These are phyloP conservation scores for Drosophila seguyi DNA, from an alignment of 1,140 invertebrate genomes.

Conservation along the genomic window DNA sequence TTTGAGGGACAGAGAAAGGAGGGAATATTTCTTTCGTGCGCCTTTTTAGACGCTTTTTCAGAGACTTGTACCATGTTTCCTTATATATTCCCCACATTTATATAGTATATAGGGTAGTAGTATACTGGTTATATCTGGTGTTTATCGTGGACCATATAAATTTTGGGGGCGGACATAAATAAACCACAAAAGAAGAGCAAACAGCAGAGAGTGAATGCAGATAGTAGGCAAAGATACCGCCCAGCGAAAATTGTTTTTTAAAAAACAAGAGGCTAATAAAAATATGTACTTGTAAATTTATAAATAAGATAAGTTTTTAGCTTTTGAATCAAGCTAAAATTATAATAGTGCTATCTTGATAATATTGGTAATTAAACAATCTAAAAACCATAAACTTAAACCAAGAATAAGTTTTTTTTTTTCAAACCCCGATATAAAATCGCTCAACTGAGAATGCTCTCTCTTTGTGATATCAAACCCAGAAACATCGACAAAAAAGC, in stretches of 20 bases:
- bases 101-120: background rate
- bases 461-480: background rate
- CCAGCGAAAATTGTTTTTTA: constrained; percentile 51
- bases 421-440: constrained; percentile 21
- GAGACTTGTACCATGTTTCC: constrained; percentile 1
- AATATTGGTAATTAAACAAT: no score
- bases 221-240: constrained; percentile 53
- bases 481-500: constrained; percentile 23
- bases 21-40: constrained; percentile 23
- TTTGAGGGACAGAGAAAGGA: background rate
- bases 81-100: background rate
- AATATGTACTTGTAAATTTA: no score
- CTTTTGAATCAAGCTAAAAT: no score
- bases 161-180: constrained; percentile 80
- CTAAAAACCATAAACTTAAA: no score
- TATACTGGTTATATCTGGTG: constrained; percentile 55
- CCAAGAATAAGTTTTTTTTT: background rate
- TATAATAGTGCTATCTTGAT: no score
- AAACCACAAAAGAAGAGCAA: constrained; percentile 28
- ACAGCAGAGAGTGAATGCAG: constrained; percentile 27
- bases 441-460: constrained; percentile 1
- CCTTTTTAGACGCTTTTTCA: constrained; percentile 26
- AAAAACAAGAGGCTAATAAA: constrained; percentile 2
- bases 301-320: no score
- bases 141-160: constrained; percentile 73